Percentiles rank a stretch among this genome's conserved stretches.
Evolutionary conservation across 37 sponge, comb jelly and placozoan genomes (phyloP).

Genomic region (Tethya wilhelma): DNA sequence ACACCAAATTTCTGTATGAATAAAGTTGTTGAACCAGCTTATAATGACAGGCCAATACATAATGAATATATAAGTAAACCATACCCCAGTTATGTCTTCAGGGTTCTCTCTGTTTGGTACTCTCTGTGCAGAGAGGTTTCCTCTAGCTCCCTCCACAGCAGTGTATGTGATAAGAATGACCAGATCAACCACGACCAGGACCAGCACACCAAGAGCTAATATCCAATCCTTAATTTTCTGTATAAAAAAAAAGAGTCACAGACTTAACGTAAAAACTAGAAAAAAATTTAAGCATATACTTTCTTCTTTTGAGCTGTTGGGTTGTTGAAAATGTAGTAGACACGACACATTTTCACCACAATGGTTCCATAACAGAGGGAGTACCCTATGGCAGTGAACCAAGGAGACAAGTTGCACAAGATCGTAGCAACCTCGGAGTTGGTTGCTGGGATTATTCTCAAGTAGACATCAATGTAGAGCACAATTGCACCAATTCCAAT

Average conservation of each 20-base stretch:
- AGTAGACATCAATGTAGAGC: constrained; percentile 28
- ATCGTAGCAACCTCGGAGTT: background rate
- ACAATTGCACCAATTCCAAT: constrained; percentile 54
- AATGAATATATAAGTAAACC: background rate
- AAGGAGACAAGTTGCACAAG: constrained; percentile 50
- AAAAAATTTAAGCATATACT: background rate
- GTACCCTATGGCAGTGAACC: constrained; percentile 59
- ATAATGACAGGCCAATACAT: background rate
- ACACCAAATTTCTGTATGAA: constrained; percentile 3
- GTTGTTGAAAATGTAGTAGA: constrained; percentile 61
- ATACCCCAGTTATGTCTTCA: constrained; percentile 11
- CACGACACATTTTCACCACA: constrained; percentile 55
- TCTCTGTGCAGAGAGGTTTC: constrained; percentile 1
- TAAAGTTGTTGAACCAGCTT: background rate
- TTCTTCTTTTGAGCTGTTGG: constrained; percentile 30
- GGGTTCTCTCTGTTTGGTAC: background rate
- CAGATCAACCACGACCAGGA: constrained; percentile 36
- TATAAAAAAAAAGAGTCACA: background rate
- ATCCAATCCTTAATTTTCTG: constrained; percentile 47
- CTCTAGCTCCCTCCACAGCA: background rate
- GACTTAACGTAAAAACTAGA: background rate
- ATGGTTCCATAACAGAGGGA: constrained; percentile 66
- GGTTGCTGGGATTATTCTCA: constrained; percentile 14
- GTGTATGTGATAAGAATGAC: constrained; percentile 24
- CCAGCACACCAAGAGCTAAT: constrained; percentile 26